These are phyloP conservation scores for Itoplectis maculator DNA, from an alignment of 2,888 invertebrate species.

Conservation along the genomic window DNA sequence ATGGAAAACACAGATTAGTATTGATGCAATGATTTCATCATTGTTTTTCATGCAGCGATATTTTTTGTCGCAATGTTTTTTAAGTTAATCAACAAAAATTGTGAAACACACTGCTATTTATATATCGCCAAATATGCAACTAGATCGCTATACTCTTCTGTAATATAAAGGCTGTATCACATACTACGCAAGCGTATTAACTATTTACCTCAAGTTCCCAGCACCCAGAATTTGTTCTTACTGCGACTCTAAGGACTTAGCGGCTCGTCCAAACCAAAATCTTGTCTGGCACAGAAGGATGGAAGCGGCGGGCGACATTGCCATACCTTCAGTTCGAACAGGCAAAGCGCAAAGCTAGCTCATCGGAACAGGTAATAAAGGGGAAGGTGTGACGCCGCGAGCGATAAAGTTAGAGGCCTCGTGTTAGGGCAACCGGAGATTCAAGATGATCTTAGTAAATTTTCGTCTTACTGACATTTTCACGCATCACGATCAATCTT, in stretches of 20 bases:
- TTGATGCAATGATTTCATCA: too few relatives aligned
- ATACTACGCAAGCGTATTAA: constrained; percentile 40
- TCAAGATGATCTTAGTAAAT: neutral
- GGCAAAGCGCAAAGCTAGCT: constrained; percentile 83
- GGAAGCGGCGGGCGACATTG: constrained; percentile 85
- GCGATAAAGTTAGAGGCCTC: constrained; percentile 21
- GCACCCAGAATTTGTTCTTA: constrained; percentile 35
- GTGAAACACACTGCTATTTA: constrained; percentile 19
- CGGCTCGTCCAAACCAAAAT: constrained; percentile 88
- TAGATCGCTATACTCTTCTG: constrained; percentile 54
- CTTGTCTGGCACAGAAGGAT: constrained; percentile 88
- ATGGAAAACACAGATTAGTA: too few relatives aligned
- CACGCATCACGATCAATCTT: constrained; percentile 7
- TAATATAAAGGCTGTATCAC: constrained; percentile 21
- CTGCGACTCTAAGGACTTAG: constrained; percentile 9
- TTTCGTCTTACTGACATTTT: constrained; percentile 1
- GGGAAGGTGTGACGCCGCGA: constrained; percentile 29
- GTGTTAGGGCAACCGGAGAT: constrained; percentile 16
- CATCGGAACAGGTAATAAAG: constrained; percentile 82
- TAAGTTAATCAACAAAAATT: constrained; percentile 14
- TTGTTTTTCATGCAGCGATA: neutral
- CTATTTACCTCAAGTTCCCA: constrained; percentile 31
- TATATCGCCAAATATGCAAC: constrained; percentile 49
- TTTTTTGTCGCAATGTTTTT: neutral
- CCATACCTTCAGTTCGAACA: constrained; percentile 85